phyloP scores from a whole-genome alignment of 2,888 invertebrate genomes.

The Schrankia costaestrigalis region DNA sequence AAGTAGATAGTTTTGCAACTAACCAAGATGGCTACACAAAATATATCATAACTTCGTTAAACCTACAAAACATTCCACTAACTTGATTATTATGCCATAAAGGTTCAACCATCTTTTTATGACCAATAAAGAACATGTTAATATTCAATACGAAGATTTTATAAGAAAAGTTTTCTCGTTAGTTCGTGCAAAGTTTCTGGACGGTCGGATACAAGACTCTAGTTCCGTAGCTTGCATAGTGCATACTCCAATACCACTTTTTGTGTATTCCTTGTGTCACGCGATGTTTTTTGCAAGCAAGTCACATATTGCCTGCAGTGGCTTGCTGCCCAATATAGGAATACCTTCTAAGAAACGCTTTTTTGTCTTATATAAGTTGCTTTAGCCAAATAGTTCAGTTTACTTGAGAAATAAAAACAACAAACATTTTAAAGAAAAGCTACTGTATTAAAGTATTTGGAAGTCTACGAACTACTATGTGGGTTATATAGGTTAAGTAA shows the following conservation, averaged over 20 bases:
- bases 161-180: constrained; percentile 69
- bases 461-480: no score
- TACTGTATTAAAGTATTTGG: no score
- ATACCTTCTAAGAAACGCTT: constrained; percentile 9
- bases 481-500: no score
- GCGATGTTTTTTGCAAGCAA: constrained; percentile 20
- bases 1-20: constrained; percentile 33
- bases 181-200: constrained; percentile 42
- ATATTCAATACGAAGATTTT: constrained; percentile 71
- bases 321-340: constrained; percentile 12
- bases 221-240: constrained; percentile 19
- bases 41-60: constrained; percentile 41
- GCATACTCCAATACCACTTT: constrained; percentile 24
- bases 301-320: constrained; percentile 21
- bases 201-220: constrained; percentile 40
- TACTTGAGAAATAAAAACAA: no score
- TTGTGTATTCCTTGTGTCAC: constrained; percentile 13
- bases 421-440: no score
- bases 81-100: constrained; percentile 54
- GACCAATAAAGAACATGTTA: constrained; percentile 64
- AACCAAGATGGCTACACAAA: constrained; percentile 34
- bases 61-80: constrained; percentile 35
- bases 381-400: no score
- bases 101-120: constrained; percentile 50
- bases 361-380: constrained; percentile 15